These are phyloP conservation scores for Drosophila kanekoi DNA, from an alignment of 2,888 invertebrate genomes.

Conservation along the genomic window DNA sequence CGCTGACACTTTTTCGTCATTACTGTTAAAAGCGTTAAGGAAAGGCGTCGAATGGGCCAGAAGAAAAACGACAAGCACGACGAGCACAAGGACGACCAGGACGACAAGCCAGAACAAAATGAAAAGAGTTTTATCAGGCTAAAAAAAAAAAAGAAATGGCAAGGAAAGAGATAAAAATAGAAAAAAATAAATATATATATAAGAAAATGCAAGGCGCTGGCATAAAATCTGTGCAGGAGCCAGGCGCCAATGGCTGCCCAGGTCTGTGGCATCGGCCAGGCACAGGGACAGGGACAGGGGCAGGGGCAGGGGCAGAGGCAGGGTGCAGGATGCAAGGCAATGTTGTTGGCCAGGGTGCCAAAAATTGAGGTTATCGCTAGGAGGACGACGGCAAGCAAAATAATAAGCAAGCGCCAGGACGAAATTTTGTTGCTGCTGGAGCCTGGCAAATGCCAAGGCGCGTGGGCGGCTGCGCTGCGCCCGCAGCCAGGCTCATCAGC, in stretches of 20 bases:
- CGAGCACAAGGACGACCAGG: constrained; percentile 44
- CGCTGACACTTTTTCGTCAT: constrained; percentile 84
- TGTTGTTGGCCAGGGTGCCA: constrained; percentile 79
- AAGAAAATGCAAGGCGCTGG: constrained; percentile 67
- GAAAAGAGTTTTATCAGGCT: constrained; percentile 74
- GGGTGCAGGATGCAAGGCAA: constrained; percentile 4
- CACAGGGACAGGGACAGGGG: too few species aligned
- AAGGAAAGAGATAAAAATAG: constrained; percentile 18
- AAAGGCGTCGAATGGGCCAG: constrained; percentile 45
- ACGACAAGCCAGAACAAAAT: constrained; percentile 51
- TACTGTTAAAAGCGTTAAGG: constrained; percentile 79
- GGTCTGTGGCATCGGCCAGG: neutral
- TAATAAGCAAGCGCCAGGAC: constrained; percentile 45
- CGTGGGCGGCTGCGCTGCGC: constrained; percentile 40
- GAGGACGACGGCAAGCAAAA: constrained; percentile 41
- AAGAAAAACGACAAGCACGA: constrained; percentile 33
- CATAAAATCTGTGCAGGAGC: constrained; percentile 70
- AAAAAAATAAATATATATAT: constrained; percentile 10
- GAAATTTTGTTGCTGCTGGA: constrained; percentile 28
- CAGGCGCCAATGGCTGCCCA: constrained; percentile 49
- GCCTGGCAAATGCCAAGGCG: constrained; percentile 43
- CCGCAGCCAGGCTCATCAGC: constrained; percentile 67
- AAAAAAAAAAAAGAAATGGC: constrained; percentile 35
- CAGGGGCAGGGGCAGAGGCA: too few species aligned
- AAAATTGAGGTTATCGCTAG: constrained; percentile 80